A percentile compares a stretch with the other conserved stretches of the same genome.
Conservation (phyloP, 2,113 vertebrate species). For the Bubo bubo region DNA sequence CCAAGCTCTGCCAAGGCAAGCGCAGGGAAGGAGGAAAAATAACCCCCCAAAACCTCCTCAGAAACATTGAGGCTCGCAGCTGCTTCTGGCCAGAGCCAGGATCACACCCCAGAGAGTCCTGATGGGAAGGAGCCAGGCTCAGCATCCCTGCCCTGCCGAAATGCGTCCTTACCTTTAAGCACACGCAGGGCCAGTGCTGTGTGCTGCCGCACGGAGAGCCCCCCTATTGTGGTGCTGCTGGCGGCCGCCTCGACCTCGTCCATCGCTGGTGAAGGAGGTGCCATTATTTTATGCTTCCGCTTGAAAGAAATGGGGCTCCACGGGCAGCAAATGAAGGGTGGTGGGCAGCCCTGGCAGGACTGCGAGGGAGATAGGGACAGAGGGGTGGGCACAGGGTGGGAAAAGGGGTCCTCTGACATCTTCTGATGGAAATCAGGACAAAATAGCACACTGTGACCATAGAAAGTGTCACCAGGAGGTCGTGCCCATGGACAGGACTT, state of each 20-base stretch:
- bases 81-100: background rate
- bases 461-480: background rate
- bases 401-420: background rate
- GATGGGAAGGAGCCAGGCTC: background rate
- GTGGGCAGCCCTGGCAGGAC: background rate
- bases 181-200: background rate
- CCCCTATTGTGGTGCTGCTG: accelerated
- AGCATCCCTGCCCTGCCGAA: background rate
- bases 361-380: background rate
- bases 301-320: background rate
- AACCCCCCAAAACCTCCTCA: accelerated
- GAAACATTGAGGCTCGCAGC: background rate
- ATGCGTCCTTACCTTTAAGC: background rate
- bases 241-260: accelerated
- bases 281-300: background rate
- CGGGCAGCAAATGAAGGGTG: accelerated
- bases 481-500: accelerated
- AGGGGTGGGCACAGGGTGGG: too few species aligned
- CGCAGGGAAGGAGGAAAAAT: background rate
- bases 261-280: background rate
- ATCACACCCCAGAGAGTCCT: background rate
- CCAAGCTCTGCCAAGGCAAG: background rate
- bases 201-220: background rate
- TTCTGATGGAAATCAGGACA: background rate
- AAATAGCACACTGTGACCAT: background rate